These are phyloP conservation scores for Mastacembelus armatus DNA, from an alignment of 2,797 vertebrate genomes.

Conservation along the genomic window DNA sequence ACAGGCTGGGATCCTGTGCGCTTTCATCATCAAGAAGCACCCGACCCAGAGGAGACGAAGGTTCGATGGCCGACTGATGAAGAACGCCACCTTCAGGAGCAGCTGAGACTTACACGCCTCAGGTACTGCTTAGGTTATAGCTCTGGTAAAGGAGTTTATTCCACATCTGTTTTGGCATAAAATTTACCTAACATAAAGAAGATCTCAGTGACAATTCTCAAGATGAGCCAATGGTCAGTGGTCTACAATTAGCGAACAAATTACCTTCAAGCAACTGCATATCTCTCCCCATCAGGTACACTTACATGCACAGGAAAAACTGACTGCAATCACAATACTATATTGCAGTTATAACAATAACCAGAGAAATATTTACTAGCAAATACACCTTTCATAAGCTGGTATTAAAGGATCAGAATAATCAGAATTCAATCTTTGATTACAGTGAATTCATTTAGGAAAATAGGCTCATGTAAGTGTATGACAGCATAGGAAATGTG, in stretches of 20 bases:
- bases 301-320: no score
- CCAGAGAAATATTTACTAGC: neutral
- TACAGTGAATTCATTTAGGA: no score
- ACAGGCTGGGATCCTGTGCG: slow-evolving; percentile 94
- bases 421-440: no score
- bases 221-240: neutral
- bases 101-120: slow-evolving; percentile 88
- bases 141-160: neutral
- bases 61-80: slow-evolving; percentile 86
- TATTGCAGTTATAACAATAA: no score
- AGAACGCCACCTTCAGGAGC: slow-evolving; percentile 89
- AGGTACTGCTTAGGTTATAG: slow-evolving; percentile 78
- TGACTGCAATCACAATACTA: no score
- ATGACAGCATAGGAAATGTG: no score
- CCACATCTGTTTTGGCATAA: neutral
- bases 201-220: neutral
- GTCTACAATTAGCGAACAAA: no score
- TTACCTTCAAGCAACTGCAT: no score
- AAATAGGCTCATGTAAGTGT: no score
- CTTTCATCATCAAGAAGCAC: slow-evolving; percentile 89
- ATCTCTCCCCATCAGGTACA: no score
- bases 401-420: no score
- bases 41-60: slow-evolving; percentile 86
- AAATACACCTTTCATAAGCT: no score
- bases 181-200: neutral